Conservation (phyloP, 2,888 invertebrate species). For the Seira musarum region DNA sequence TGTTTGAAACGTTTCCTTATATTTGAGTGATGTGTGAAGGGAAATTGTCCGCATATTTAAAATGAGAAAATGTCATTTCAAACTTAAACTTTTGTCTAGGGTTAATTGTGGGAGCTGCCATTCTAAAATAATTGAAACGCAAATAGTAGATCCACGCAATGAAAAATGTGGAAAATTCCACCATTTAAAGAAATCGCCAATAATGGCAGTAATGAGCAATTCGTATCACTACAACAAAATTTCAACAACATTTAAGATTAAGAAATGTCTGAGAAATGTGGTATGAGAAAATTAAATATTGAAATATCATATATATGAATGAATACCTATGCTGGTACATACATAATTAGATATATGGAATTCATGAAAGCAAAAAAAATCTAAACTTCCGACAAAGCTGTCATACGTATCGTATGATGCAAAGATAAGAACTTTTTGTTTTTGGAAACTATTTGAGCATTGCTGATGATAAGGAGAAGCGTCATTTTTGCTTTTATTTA, state of each 20-base stretch:
- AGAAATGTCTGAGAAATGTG: too few relatives aligned
- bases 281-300: too few relatives aligned
- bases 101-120: slow-evolving; percentile 38
- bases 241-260: too few relatives aligned
- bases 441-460: slow-evolving; percentile 14
- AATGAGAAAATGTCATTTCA: slow-evolving; percentile 26
- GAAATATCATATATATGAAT: too few relatives aligned
- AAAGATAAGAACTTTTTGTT: background rate
- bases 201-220: too few relatives aligned
- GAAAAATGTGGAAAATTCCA: slow-evolving; percentile 1
- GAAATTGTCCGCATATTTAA: background rate
- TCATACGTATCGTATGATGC: too few relatives aligned
- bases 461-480: background rate
- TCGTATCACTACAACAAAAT: too few relatives aligned
- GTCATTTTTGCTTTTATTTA: background rate
- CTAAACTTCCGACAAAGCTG: slow-evolving; percentile 3
- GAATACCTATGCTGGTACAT: background rate
- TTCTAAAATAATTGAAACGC: background rate
- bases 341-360: background rate
- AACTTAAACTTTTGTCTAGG: slow-evolving; percentile 20
- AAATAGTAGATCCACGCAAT: background rate
- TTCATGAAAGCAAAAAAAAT: background rate
- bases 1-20: background rate
- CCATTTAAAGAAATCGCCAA: too few relatives aligned
- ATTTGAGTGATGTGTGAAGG: slow-evolving; percentile 3